These are phyloP conservation scores for Venusia cambrica DNA, from an alignment of 2,888 invertebrate genomes.

Conservation along the genomic window DNA sequence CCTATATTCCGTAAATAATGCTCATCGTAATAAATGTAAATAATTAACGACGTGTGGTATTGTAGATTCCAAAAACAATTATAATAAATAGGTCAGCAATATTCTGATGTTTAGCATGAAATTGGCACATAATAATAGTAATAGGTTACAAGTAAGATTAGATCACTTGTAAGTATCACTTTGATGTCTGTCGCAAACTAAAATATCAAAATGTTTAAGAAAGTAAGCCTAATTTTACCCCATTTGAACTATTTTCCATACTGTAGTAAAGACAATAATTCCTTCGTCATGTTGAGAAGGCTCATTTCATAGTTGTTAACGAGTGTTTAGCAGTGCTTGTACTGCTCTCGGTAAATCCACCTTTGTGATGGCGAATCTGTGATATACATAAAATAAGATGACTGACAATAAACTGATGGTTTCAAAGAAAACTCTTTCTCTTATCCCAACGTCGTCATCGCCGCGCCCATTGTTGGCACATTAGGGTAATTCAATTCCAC, in stretches of 20 bases:
- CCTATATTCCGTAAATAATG: constrained; percentile 4
- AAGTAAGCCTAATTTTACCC: constrained; percentile 3
- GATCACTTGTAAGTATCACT: constrained; percentile 13
- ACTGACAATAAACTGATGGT: constrained; percentile 67
- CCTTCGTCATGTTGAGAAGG: constrained; percentile 47
- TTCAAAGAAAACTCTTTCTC: constrained; percentile 72
- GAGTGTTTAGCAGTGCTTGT: constrained; percentile 48
- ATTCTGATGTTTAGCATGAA: constrained; percentile 10
- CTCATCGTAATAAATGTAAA: not conserved
- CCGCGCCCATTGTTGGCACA: constrained; percentile 49
- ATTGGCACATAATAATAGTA: constrained; percentile 12
- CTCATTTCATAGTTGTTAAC: constrained; percentile 37
- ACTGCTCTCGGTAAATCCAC: constrained; percentile 39
- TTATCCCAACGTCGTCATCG: constrained; percentile 57
- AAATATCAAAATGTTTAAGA: constrained; percentile 8
- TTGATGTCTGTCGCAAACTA: constrained; percentile 10
- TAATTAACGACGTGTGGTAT: constrained; percentile 2
- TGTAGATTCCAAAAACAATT: constrained; percentile 8
- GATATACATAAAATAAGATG: constrained; percentile 49
- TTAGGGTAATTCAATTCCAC: too few species aligned
- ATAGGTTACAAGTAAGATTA: constrained; percentile 7
- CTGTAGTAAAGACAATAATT: constrained; percentile 22
- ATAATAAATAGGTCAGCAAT: constrained; percentile 6
- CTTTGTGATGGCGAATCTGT: constrained; percentile 46
- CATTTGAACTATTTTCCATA: constrained; percentile 9